Conservation (phyloP, 2,888 invertebrate genomes). For the Agrilus cyanescens region DNA sequence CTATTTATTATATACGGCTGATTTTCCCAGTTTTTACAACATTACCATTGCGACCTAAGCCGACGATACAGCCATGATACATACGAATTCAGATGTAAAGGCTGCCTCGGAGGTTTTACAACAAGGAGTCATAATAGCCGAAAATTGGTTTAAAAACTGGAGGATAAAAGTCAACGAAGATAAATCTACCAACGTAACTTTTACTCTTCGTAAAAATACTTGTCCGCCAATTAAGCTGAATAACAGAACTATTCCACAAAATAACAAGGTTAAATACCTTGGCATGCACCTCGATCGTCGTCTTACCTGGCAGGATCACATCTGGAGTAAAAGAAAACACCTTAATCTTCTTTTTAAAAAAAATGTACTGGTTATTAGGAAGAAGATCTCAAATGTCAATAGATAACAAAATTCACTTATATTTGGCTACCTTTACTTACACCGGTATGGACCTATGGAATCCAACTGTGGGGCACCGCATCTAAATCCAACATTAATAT, state of each 20-base stretch:
- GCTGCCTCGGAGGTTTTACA: conserved; percentile 11
- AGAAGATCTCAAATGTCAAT: conserved; percentile 4
- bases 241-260: conserved; percentile 5
- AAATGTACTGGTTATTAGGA: conserved; percentile 7
- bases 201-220: conserved; percentile 10
- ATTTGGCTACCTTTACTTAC: conserved; percentile 8
- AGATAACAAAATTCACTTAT: too few species aligned
- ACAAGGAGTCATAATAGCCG: conserved; percentile 5
- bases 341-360: conserved; percentile 2
- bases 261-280: conserved; percentile 2
- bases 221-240: conserved; percentile 9
- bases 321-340: conserved; percentile 4
- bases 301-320: conserved; percentile 5
- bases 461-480: conserved; percentile 13
- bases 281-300: conserved; percentile 6
- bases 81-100: conserved; percentile 3
- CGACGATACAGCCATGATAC: conserved; percentile 11
- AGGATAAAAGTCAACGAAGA: conserved; percentile 13
- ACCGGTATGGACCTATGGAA: conserved; percentile 12
- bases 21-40: conserved; percentile 8
- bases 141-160: conserved; percentile 13
- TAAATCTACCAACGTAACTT: conserved; percentile 15
- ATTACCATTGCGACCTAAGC: conserved; percentile 10
- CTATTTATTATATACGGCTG: conserved; percentile 10
- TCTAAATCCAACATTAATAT: conserved; percentile 11